phyloP scores from a whole-genome alignment of 2,888 invertebrate genomes.

The Drosophila sordidula region DNA sequence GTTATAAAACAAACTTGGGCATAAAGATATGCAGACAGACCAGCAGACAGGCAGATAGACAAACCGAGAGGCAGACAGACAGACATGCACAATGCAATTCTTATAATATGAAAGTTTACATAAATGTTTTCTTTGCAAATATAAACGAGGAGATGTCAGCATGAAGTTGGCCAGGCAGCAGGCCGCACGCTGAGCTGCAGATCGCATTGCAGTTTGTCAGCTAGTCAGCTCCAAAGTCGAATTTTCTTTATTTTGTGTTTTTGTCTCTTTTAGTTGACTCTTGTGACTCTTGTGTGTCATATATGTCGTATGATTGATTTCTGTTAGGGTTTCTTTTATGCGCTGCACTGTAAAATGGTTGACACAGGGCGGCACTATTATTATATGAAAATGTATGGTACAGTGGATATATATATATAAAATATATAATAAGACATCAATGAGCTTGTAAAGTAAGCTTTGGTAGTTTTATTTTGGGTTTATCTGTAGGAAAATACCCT shows the following conservation, averaged over 20 bases:
- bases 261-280: constrained; percentile 24
- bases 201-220: constrained; percentile 66
- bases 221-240: constrained; percentile 31
- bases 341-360: not conserved
- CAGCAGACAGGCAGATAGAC: constrained; percentile 12
- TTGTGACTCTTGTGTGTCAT: constrained; percentile 39
- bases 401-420: no score
- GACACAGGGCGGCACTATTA: not conserved
- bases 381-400: not conserved
- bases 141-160: constrained; percentile 38
- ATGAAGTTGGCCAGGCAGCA: not conserved
- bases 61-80: constrained; percentile 14
- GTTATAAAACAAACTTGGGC: constrained; percentile 63
- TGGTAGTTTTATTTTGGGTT: no score
- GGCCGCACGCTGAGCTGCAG: constrained; percentile 45
- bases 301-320: constrained; percentile 66
- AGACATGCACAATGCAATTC: constrained; percentile 59
- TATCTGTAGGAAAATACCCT: no score
- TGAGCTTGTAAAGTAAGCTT: no score
- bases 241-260: constrained; percentile 25
- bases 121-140: constrained; percentile 74
- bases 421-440: no score
- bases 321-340: not conserved
- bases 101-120: constrained; percentile 72
- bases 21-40: constrained; percentile 34